Conservation (phyloP, 2,888 invertebrate species). For the Lordiphosa andalusiaca region DNA sequence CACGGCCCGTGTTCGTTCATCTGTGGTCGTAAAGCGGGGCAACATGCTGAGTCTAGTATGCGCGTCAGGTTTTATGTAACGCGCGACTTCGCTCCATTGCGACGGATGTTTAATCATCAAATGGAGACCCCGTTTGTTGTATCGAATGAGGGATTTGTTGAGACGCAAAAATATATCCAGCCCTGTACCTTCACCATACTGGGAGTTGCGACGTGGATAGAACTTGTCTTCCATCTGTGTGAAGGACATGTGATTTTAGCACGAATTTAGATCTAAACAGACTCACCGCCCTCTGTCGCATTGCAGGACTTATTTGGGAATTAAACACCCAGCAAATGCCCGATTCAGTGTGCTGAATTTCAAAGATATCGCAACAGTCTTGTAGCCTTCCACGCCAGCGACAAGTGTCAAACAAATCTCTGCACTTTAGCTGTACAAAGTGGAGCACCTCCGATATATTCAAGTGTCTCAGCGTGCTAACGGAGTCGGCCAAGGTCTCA, state of each 20-base stretch:
- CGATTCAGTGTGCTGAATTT: conserved; percentile 80
- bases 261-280: not conserved
- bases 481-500: conserved; percentile 32
- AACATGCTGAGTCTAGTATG: conserved; percentile 57
- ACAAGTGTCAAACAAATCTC: conserved; percentile 78
- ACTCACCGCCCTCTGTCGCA: conserved; percentile 48
- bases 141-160: conserved; percentile 42
- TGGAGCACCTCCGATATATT: conserved; percentile 64
- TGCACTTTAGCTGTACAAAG: conserved; percentile 65
- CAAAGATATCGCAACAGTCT: conserved; percentile 81
- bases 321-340: conserved; percentile 81
- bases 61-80: conserved; percentile 53
- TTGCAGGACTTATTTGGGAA: conserved; percentile 67
- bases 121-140: conserved; percentile 53
- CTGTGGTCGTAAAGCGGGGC: conserved; percentile 64
- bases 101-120: conserved; percentile 73
- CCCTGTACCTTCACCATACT: conserved; percentile 73
- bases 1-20: conserved; percentile 51
- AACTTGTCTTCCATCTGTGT: conserved; percentile 60
- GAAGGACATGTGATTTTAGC: no score
- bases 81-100: conserved; percentile 64
- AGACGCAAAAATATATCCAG: conserved; percentile 56
- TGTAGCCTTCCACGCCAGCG: conserved; percentile 79
- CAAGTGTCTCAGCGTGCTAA: conserved; percentile 62
- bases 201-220: conserved; percentile 72